These are phyloP conservation scores for Poecilus cupreus DNA, from an alignment of 2,888 invertebrate species.

Conservation along the genomic window DNA sequence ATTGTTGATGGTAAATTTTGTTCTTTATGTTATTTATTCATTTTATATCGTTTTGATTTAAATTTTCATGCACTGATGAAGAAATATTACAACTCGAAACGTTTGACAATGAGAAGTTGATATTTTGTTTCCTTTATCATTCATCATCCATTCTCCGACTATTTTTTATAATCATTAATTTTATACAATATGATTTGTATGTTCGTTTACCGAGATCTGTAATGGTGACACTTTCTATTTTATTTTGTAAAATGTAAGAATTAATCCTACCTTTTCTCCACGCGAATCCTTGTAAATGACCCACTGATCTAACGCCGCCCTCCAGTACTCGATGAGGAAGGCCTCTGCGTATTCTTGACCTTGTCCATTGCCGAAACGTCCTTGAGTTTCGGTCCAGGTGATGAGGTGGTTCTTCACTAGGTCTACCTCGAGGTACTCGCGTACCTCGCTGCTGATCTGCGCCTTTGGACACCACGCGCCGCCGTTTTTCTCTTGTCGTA, in stretches of 20 bases:
- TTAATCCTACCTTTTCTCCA: conserved; percentile 80
- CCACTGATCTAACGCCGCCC: conserved; percentile 82
- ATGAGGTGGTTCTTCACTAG: conserved; percentile 84
- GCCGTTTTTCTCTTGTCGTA: conserved; percentile 89
- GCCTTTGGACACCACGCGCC: conserved; percentile 96
- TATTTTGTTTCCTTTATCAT: no score
- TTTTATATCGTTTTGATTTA: no score
- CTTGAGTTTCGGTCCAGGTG: conserved; percentile 91
- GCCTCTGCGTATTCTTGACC: conserved; percentile 92
- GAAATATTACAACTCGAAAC: no score
- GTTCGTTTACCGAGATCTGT: no score
- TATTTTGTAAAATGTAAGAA: not conserved
- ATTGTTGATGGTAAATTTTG: no score
- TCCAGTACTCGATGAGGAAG: conserved; percentile 89
- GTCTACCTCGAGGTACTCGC: conserved; percentile 90
- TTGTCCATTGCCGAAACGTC: conserved; percentile 92
- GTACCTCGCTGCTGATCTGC: conserved; percentile 83
- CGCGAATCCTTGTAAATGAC: conserved; percentile 86
- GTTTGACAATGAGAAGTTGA: no score
- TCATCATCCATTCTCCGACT: no score
- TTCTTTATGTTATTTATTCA: no score
- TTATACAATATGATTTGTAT: no score
- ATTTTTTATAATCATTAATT: no score
- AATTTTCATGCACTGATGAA: no score
- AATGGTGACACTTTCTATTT: no score